phyloP scores from a whole-genome alignment of 2,797 vertebrate genomes.

The Tokudaia muenninki region DNA sequence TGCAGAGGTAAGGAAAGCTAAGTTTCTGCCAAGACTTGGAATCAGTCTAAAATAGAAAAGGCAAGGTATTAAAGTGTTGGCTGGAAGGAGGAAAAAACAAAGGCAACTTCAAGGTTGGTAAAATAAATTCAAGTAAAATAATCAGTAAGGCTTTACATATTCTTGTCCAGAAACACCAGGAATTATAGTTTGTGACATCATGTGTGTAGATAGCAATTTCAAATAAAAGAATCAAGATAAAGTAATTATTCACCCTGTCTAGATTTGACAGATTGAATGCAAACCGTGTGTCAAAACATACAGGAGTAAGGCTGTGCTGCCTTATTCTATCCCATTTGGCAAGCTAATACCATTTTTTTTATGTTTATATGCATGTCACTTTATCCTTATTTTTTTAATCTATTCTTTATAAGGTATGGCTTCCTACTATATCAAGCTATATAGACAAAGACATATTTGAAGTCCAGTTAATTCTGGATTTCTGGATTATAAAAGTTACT shows the following conservation, averaged over 20 bases:
- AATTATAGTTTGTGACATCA: not conserved
- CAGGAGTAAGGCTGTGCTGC: not conserved
- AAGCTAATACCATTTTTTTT: not conserved
- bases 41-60: not conserved
- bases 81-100: not conserved
- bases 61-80: not conserved
- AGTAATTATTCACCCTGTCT: not conserved
- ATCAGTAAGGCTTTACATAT: not conserved
- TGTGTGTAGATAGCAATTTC: not conserved
- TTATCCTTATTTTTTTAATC: not conserved
- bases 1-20: not conserved
- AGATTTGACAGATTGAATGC: not conserved
- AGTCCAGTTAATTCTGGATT: not conserved
- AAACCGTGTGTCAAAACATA: not conserved
- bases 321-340: not conserved
- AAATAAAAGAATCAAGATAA: not conserved
- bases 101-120: not conserved
- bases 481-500: not conserved
- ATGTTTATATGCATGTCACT: not conserved
- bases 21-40: not conserved
- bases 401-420: not conserved
- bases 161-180: not conserved
- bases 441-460: not conserved
- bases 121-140: constrained; percentile 36
- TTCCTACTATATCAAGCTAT: not conserved